Evolutionary conservation across 1,140 invertebrate genomes (phyloP).

Genomic region (Monomorium pharaonis): DNA sequence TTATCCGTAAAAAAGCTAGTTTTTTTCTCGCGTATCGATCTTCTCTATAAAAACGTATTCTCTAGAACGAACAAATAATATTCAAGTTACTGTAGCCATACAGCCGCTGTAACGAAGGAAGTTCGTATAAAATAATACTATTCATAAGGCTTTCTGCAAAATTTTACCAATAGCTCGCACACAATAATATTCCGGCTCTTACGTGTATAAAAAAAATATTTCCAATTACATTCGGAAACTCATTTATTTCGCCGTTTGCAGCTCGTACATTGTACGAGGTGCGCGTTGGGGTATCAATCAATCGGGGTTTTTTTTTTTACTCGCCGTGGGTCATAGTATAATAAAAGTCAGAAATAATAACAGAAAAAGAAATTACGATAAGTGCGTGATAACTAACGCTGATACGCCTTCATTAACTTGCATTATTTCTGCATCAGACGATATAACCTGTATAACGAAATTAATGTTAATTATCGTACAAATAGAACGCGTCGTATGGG

Average conservation of each 20-base stretch:
- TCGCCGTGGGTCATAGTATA: not conserved
- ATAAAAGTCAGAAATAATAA: not conserved
- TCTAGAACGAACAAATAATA: not conserved
- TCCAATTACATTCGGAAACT: slow-evolving; percentile 19
- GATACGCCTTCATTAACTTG: not conserved
- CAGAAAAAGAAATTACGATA: slow-evolving; percentile 7
- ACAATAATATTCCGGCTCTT: not conserved
- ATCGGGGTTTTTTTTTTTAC: not conserved
- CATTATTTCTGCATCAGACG: not conserved
- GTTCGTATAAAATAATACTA: slow-evolving; percentile 23
- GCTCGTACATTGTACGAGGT: not conserved
- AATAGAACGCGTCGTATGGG: slow-evolving; percentile 6
- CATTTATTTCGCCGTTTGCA: not conserved
- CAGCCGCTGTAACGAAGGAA: slow-evolving; percentile 17
- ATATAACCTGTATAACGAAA: not conserved
- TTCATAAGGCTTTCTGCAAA: not conserved
- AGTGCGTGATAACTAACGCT: not conserved
- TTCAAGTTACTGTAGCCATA: not conserved
- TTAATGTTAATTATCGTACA: slow-evolving; percentile 41
- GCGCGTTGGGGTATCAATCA: not conserved
- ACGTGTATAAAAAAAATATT: not conserved
- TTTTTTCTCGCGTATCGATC: not conserved
- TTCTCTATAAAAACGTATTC: not conserved
- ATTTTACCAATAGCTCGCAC: slow-evolving; percentile 4
- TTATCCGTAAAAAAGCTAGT: not conserved